Evolutionary conservation across 92 coral and sea anemone genomes (phyloP).

Genomic region (Zoanthus sansibaricus): DNA sequence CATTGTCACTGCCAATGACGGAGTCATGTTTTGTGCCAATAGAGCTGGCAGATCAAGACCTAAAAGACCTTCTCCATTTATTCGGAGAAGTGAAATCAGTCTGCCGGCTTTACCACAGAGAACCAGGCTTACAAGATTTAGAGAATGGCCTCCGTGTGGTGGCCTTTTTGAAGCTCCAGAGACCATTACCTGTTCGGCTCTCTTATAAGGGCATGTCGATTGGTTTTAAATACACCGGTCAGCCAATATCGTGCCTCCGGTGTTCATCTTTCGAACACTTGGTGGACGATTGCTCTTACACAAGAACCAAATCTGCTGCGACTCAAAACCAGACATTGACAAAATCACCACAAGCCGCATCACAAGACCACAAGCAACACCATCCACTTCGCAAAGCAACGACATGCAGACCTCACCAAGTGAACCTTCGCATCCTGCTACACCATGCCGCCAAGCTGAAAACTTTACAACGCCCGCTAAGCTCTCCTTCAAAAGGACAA

Average conservation of each 20-base stretch:
- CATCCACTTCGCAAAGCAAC: background rate
- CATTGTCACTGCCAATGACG: background rate
- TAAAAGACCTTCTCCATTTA: background rate
- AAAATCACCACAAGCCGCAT: too few species aligned
- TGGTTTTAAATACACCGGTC: constrained; percentile 19
- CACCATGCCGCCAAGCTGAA: background rate
- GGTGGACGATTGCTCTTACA: background rate
- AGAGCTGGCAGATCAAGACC: background rate
- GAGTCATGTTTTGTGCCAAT: background rate
- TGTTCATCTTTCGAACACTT: too few species aligned
- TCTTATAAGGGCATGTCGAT: constrained; percentile 4
- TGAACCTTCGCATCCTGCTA: background rate
- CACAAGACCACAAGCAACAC: background rate
- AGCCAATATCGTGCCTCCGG: too few species aligned
- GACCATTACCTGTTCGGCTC: too few species aligned
- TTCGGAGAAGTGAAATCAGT: background rate
- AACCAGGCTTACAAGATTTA: background rate
- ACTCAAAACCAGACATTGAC: background rate
- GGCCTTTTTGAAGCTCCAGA: too few species aligned
- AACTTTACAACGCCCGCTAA: too few species aligned
- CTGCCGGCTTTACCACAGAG: background rate
- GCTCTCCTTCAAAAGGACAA: too few species aligned
- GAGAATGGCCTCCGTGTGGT: too few species aligned
- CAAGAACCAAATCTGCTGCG: background rate
- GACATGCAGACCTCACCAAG: background rate